These are phyloP conservation scores for Tonatia bakeri DNA, from an alignment of 2,113 vertebrate species.

Conservation along the genomic window DNA sequence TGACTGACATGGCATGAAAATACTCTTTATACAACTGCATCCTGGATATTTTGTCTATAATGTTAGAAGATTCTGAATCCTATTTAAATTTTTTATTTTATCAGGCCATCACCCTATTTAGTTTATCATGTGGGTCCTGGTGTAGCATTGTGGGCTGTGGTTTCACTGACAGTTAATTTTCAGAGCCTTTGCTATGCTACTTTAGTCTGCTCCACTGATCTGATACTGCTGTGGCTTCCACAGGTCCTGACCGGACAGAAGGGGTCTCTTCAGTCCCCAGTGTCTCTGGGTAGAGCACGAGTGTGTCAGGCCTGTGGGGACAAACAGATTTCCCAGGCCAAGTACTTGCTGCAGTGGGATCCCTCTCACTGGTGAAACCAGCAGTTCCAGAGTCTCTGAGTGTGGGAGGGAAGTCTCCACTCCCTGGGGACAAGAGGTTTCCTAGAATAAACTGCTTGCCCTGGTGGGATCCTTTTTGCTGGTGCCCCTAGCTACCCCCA, in stretches of 20 bases:
- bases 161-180: not conserved
- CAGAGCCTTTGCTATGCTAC: not conserved
- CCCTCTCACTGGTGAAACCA: too few species aligned
- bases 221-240: not conserved
- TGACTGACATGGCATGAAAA: not conserved
- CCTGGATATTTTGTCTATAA: not conserved
- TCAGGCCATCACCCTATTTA: not conserved
- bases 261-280: not conserved
- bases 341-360: not conserved
- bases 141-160: not conserved
- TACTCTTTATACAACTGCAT: not conserved
- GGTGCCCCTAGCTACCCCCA: not conserved
- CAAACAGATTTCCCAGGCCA: not conserved
- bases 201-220: not conserved
- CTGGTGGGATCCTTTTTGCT: not conserved
- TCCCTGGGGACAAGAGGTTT: not conserved
- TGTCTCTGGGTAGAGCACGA: not conserved
- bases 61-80: not conserved
- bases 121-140: not conserved
- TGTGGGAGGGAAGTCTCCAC: not conserved
- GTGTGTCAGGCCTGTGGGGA: not conserved
- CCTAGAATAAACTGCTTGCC: not conserved
- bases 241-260: not conserved
- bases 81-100: not conserved
- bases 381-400: not conserved